Evolutionary conservation across 2,888 invertebrate species (phyloP).

Genomic region (Campoplex nolae): DNA sequence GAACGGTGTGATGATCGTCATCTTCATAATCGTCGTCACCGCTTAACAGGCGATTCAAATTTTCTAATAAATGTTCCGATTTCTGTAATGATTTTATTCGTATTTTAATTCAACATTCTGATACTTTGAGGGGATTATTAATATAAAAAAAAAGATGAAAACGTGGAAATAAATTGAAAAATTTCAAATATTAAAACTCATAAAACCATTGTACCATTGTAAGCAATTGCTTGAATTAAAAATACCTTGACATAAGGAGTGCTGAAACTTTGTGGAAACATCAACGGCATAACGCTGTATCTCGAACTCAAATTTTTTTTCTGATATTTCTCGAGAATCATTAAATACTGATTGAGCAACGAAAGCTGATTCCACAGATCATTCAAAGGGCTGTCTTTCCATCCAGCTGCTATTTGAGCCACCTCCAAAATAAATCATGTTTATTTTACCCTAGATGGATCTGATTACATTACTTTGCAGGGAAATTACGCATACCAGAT

Average conservation of each 20-base stretch:
- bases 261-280: constrained; percentile 72
- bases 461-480: not conserved
- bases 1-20: constrained; percentile 1
- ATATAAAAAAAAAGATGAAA: not conserved
- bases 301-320: constrained; percentile 63
- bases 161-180: not conserved
- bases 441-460: not conserved
- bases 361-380: constrained; percentile 74
- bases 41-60: constrained; percentile 72
- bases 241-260: constrained; percentile 70
- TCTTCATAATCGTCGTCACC: constrained; percentile 57
- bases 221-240: not conserved
- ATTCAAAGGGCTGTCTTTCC: constrained; percentile 69
- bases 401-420: constrained; percentile 72
- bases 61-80: constrained; percentile 61
- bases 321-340: constrained; percentile 71
- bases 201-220: not conserved
- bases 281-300: constrained; percentile 64
- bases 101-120: not conserved
- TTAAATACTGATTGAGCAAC: constrained; percentile 73
- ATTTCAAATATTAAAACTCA: not conserved
- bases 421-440: constrained; percentile 67
- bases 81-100: constrained; percentile 64
- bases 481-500: constrained; percentile 68
- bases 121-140: not conserved